These are phyloP conservation scores for Macrobrachium nipponense DNA, from an alignment of 1,140 invertebrate species.

Conservation along the genomic window DNA sequence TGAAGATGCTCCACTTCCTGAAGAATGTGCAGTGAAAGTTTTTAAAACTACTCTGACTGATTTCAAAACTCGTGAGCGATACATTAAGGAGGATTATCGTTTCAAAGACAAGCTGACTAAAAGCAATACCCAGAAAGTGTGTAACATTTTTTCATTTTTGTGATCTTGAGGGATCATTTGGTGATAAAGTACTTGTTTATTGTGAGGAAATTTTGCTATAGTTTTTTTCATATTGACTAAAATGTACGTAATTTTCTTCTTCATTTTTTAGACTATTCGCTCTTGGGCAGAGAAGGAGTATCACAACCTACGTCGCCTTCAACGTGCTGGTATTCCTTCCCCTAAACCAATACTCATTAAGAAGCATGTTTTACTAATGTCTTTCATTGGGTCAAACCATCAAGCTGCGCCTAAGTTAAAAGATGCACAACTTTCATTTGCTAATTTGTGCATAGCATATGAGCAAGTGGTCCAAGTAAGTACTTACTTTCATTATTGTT, in stretches of 20 bases:
- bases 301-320: slow-evolving; percentile 83
- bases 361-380: slow-evolving; percentile 90
- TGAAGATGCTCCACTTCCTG: slow-evolving; percentile 70
- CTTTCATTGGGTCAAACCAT: slow-evolving; percentile 84
- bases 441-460: slow-evolving; percentile 71
- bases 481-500: neutral
- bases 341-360: slow-evolving; percentile 83
- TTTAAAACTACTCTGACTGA: slow-evolving; percentile 92
- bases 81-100: slow-evolving; percentile 89
- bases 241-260: slow-evolving; percentile 65
- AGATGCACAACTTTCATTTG: slow-evolving; percentile 76
- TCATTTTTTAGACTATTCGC: slow-evolving; percentile 72
- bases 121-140: slow-evolving; percentile 82
- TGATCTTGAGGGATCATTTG: neutral
- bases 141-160: slow-evolving; percentile 43
- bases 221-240: neutral
- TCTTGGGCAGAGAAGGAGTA: slow-evolving; percentile 96
- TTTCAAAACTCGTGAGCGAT: slow-evolving; percentile 89
- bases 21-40: slow-evolving; percentile 89
- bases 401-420: slow-evolving; percentile 86
- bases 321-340: slow-evolving; percentile 72
- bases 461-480: slow-evolving; percentile 70
- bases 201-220: neutral
- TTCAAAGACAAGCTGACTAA: slow-evolving; percentile 72
- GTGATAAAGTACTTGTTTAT: neutral